A percentile compares a stretch with the other conserved stretches of the same genome.
These are phyloP conservation scores for Threskiornis aethiopicus DNA, from an alignment of 2,797 vertebrate species.

Conservation along the genomic window DNA sequence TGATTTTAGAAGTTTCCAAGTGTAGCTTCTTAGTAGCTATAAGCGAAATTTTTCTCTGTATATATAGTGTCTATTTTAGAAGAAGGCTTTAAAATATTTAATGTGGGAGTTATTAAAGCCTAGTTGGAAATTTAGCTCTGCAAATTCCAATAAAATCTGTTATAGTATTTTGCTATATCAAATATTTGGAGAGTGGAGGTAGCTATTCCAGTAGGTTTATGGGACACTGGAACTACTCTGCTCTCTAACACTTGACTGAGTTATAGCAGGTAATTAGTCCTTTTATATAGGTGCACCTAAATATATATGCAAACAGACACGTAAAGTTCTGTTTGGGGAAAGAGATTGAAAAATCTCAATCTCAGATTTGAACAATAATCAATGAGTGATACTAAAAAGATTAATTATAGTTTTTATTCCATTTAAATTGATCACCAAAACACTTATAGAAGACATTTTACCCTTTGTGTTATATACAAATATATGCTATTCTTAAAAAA, in stretches of 20 bases:
- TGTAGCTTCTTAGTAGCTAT: not conserved
- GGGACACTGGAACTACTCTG: not conserved
- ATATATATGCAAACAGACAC: rapidly evolving
- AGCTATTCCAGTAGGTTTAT: not conserved
- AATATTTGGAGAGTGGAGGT: not conserved
- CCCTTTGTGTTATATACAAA: not conserved
- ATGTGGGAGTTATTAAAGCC: not conserved
- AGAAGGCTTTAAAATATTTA: not conserved
- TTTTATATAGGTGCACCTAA: not conserved
- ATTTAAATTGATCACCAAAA: not conserved
- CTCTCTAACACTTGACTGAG: not conserved
- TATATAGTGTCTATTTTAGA: not conserved
- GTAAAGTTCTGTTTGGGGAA: not conserved
- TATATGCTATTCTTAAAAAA: not conserved
- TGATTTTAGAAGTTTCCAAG: not conserved
- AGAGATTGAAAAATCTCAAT: not conserved
- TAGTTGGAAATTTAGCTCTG: not conserved
- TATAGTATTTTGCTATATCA: not conserved
- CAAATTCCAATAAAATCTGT: not conserved
- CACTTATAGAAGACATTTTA: not conserved
- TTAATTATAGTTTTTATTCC: not conserved
- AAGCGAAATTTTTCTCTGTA: not conserved
- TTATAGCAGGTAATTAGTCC: not conserved
- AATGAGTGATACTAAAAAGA: not conserved
- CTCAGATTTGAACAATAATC: not conserved